A percentile compares a stretch with the other conserved stretches of the same genome.
phyloP scores from a whole-genome alignment of 2,888 invertebrate genomes.

The Pheosia gnoma region DNA sequence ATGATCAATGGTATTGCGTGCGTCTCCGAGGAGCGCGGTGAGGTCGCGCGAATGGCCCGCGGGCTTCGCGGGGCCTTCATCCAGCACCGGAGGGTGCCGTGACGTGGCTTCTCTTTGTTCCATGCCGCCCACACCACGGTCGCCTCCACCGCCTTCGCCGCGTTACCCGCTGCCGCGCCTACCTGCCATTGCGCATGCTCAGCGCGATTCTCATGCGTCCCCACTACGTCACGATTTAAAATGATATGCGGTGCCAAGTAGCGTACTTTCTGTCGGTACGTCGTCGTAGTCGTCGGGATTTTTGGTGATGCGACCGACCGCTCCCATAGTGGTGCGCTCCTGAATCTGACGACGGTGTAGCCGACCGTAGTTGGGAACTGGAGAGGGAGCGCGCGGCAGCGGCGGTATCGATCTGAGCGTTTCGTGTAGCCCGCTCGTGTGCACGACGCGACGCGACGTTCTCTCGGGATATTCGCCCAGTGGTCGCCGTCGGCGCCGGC shows the following conservation, averaged over 20 bases:
- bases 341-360: conserved; percentile 42
- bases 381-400: conserved; percentile 71
- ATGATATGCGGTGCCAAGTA: conserved; percentile 64
- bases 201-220: conserved; percentile 60
- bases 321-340: conserved; percentile 43
- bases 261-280: conserved; percentile 54
- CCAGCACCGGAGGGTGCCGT: conserved; percentile 52
- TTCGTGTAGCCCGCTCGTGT: conserved; percentile 70
- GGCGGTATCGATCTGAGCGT: conserved; percentile 76
- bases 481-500: conserved; percentile 81
- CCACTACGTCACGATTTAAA: conserved; percentile 70
- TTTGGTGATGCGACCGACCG: conserved; percentile 48
- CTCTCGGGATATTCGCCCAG: conserved; percentile 78
- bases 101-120: conserved; percentile 68
- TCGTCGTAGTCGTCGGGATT: conserved; percentile 53
- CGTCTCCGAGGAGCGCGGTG: conserved; percentile 51
- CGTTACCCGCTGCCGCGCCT: conserved; percentile 71
- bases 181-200: conserved; percentile 73
- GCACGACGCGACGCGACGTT: conserved; percentile 63
- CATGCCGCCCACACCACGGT: conserved; percentile 56
- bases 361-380: conserved; percentile 55
- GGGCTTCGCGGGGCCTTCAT: conserved; percentile 51
- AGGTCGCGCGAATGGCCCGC: conserved; percentile 51
- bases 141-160: conserved; percentile 55
- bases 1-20: conserved; percentile 74